Percentiles rank a stretch among this genome's conserved stretches.
phyloP scores from a whole-genome alignment of 2,888 invertebrate species.

The Chorisops tibialis region DNA sequence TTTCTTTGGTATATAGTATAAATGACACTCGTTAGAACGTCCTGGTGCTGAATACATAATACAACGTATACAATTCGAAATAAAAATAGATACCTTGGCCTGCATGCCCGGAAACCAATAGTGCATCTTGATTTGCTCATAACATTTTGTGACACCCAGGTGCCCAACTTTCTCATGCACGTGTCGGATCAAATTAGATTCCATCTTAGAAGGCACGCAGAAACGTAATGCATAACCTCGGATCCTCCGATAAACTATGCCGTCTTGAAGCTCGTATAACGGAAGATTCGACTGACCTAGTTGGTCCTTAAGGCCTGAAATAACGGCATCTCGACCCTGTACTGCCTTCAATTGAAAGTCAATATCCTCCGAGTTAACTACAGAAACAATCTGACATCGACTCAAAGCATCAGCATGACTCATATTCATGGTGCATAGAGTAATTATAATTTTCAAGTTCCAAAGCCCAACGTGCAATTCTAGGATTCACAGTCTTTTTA shows the following conservation, averaged over 20 bases:
- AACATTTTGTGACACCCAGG: constrained; percentile 39
- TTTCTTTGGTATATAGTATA: constrained; percentile 39
- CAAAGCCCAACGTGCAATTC: constrained; percentile 32
- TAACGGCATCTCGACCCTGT: constrained; percentile 26
- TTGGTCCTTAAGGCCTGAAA: constrained; percentile 27
- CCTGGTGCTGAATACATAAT: not conserved
- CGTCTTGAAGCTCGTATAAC: not conserved
- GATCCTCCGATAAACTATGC: constrained; percentile 19
- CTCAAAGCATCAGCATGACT: constrained; percentile 40
- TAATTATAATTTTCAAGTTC: constrained; percentile 32
- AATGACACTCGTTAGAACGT: constrained; percentile 27
- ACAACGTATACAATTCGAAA: constrained; percentile 3
- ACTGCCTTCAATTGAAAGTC: not conserved
- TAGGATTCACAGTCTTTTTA: constrained; percentile 34
- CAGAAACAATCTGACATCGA: constrained; percentile 3
- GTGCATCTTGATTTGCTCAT: constrained; percentile 29
- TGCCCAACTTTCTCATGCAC: constrained; percentile 39
- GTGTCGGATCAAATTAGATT: constrained; percentile 28
- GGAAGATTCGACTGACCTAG: not conserved
- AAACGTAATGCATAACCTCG: constrained; percentile 3
- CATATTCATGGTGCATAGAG: constrained; percentile 35
- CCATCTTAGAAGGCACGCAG: constrained; percentile 32
- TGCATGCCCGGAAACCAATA: constrained; percentile 43
- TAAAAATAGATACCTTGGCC: not conserved
- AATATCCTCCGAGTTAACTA: not conserved